Evolutionary conservation across 2,888 invertebrate species (phyloP), one percentile per base, ranked within the genome.

Genomic region (Acanthococcus lagerstroemiae): DNA sequence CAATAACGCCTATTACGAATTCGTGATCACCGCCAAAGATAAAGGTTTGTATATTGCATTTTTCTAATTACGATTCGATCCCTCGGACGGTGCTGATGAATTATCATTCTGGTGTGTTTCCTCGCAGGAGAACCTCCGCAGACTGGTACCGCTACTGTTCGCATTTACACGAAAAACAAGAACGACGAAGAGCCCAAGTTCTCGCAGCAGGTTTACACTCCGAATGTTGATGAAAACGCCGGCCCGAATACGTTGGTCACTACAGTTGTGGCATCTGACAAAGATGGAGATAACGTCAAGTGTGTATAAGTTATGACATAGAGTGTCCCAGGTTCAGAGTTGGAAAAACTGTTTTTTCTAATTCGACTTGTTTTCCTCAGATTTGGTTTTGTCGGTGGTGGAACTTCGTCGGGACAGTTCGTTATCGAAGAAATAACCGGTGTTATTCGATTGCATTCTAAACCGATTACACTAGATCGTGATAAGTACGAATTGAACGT

Each of bases 161-260:
- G 95, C 67, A 86, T 96, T 67, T 95, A 95, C 75, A 95, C 95
- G n/a, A 94, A 94, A 74, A 96, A 96, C 74, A 95, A 95, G 77
- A 96, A 96, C 77, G 96, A 96, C 75, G 95, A 96, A 77, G 91
- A 93, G 74, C 96, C 96, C 0, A 94, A 93, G 76, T 95, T 95
- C 76, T 93, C 93, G 0, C 95, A 95, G 74, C 93, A 94, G 80
- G 94, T 95, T 3, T 95, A 95, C 77, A 94, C 94, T 1, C 94
- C 95, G 0, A 95, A 94, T 77, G 94, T 95, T 1, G 94, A 94
- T 75, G 95, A 95, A 77, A 94, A 94, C 76, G 94, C 94, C 9
- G 94, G 94, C 0, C 91, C 94, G 0, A 94, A 93, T 73, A 95
- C 95, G 4, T 80, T 95, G 54, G 95, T 96, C 0, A 95, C 95